Percentiles rank a stretch among this genome's conserved stretches.
These are phyloP conservation scores for Pteropus alecto DNA, from an alignment of 2,113 vertebrate species.

Conservation along the genomic window DNA sequence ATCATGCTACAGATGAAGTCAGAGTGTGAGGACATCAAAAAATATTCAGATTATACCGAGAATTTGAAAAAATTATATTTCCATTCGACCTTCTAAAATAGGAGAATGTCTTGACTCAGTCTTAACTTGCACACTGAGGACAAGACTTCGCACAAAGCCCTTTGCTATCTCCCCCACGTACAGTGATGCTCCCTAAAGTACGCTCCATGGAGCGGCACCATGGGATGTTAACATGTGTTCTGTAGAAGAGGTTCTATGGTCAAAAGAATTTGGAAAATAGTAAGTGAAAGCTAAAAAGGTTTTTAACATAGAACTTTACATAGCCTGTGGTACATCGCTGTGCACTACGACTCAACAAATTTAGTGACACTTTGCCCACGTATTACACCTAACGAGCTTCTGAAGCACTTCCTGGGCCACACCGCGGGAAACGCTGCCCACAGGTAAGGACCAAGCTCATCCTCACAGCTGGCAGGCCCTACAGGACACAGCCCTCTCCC, in stretches of 20 bases:
- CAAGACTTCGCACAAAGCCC: neutral
- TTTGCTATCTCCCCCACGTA: neutral
- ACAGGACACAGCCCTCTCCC: neutral
- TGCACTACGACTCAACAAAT: neutral
- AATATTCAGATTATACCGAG: neutral
- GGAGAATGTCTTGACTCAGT: neutral
- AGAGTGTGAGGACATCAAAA: neutral
- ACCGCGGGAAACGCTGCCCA: neutral
- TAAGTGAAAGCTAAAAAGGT: neutral
- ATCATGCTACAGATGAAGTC: conserved; percentile 88
- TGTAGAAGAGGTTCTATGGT: neutral
- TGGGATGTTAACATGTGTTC: neutral
- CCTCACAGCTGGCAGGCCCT: neutral
- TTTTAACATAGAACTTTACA: neutral
- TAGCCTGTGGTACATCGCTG: neutral
- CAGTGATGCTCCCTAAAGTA: neutral
- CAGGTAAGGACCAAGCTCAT: neutral
- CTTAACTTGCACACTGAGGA: neutral
- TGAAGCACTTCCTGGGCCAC: neutral
- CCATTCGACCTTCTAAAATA: neutral
- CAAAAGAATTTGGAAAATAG: neutral
- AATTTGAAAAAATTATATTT: neutral
- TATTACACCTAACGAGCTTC: neutral
- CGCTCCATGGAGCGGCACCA: neutral
- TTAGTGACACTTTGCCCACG: neutral